Evolutionary conservation across 2,888 invertebrate species (phyloP).

Genomic region (Diplolepis rosae): DNA sequence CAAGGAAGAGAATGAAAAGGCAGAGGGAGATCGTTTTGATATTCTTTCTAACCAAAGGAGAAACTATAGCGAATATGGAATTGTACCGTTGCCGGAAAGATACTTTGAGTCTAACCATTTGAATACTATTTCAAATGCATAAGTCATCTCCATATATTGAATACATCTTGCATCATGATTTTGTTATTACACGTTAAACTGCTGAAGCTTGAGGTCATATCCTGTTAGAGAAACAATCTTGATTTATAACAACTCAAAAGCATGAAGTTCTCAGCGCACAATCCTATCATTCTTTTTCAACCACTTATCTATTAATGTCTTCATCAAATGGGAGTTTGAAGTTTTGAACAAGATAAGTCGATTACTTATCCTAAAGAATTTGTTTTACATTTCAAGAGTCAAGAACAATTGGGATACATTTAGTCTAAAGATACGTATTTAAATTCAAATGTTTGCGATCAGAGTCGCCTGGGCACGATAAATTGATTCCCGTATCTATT

Average conservation of each 20-base stretch:
- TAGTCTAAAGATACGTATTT: not conserved
- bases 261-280: too few species aligned
- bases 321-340: not conserved
- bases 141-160: conserved; percentile 21
- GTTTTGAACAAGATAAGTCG: not conserved
- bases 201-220: not conserved
- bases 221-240: conserved; percentile 17
- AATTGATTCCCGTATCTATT: conserved; percentile 31
- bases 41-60: conserved; percentile 4
- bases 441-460: not conserved
- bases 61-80: conserved; percentile 12
- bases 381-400: not conserved
- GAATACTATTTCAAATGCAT: conserved; percentile 12
- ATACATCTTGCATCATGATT: conserved; percentile 20
- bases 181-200: not conserved
- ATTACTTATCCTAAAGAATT: not conserved
- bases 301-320: not conserved
- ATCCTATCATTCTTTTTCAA: not conserved
- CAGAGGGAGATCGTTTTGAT: conserved; percentile 13
- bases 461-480: conserved; percentile 13
- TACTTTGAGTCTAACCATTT: conserved; percentile 11
- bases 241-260: too few species aligned
- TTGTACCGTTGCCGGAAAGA: conserved; percentile 27
- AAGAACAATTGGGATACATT: conserved; percentile 21
- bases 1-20: conserved; percentile 14